phyloP scores from a whole-genome alignment of 2,113 vertebrate genomes.

The Eulacestoma nigropectus region DNA sequence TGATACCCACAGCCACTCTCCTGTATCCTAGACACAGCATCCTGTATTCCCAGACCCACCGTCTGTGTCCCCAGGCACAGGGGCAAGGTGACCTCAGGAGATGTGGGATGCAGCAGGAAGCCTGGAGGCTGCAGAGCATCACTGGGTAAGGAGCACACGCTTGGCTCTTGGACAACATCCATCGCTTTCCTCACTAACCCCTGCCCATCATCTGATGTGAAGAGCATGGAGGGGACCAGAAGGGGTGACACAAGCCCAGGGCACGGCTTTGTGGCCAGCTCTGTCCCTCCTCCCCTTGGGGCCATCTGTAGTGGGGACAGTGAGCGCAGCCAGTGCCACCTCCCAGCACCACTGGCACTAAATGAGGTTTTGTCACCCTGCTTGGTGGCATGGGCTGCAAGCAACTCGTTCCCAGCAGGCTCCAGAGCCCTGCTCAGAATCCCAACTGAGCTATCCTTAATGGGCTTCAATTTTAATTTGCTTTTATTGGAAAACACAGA shows the following conservation, averaged over 20 bases:
- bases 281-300: not conserved
- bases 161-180: not conserved
- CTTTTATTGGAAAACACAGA: slow-evolving; percentile 80
- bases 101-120: not conserved
- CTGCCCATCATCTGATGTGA: not conserved
- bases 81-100: rapidly evolving
- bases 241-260: not conserved
- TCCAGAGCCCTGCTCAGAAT: slow-evolving; percentile 54
- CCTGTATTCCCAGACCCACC: not conserved
- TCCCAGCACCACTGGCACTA: not conserved
- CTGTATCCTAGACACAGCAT: not conserved
- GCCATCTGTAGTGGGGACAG: rapidly evolving
- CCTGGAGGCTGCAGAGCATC: not conserved
- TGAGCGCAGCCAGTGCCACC: not conserved
- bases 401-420: slow-evolving; percentile 59
- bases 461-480: slow-evolving; percentile 74
- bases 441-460: slow-evolving; percentile 72
- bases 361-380: slow-evolving; percentile 10
- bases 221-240: not conserved
- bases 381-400: not conserved
- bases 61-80: not conserved
- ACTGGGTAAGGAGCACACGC: not conserved
- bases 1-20: not conserved
- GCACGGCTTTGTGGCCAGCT: not conserved
- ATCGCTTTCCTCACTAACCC: not conserved